Base-by-base conservation (phyloP, 2,113 vertebrate species). In the Pao palembangensis region DNA sequence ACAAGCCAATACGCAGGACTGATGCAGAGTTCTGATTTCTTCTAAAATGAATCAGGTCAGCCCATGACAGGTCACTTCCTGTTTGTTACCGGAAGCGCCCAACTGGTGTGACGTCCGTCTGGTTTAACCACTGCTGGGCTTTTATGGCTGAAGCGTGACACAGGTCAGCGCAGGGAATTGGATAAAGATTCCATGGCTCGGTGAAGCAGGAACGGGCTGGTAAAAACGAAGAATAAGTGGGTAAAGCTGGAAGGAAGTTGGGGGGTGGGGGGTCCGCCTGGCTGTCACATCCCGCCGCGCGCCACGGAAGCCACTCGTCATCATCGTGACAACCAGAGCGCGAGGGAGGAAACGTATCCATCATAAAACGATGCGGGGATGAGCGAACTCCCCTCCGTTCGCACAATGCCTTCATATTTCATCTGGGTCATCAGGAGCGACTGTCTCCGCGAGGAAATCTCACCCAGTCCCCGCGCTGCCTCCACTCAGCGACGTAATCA, bases 261-360 rank as follows among this genome's bases (percentile, higher is more conserved):
- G 53, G 17, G 52, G 41, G 61, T 56, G 79, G 77, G 66, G 64
- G 75, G 72, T 62, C 75, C 16, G 20, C 58, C 70, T 58, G 49
- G 64, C 74, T 73, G 75, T 85, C 69, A 73, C 73, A 62, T 71
- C 75, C 74, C 58, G 74, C 71, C 64, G 38, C 58, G 70, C 63
- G 78, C 76, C 76, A 75, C 78, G 83, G 83, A 81, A 81, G 77
- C 79, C 79, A 79, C 80, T 83, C 80, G 61, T 89, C 85, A 85
- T 83, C 64, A 21, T 66, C 11, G 61, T 75, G 84, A 84, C 73
- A 79, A 79, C 69, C 63, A 79, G 79, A 53, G 57, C 56, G 52
- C 80, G 76, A 75, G 70, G 78, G 63, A 82, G 73, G 69, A 81
- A 82, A 79, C 61, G 20, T 77, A 83, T 88, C 82, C 78, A 83